Base-by-base conservation (phyloP, 1,140 invertebrate genomes). In the Maconellicoccus hirsutus region DNA sequence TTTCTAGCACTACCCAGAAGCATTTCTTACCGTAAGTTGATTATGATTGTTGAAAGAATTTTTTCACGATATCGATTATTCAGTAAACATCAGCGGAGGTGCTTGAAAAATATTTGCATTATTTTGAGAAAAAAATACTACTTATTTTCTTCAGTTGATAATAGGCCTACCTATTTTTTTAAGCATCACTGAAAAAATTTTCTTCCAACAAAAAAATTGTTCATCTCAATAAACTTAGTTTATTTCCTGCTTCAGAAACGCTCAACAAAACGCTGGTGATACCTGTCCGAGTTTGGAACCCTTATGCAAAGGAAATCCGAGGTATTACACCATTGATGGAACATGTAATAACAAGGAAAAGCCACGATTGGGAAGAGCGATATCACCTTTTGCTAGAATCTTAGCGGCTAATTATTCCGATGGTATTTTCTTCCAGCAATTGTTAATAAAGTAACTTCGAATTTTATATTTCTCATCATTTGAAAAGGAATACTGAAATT, bases 321-420 rank as follows among this genome's bases (percentile, higher is more conserved):
- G n/a, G n/a, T 52, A 52, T 52, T 66, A 66, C 25, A 72, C 85
- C 0, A 84, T 87, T 61, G 91, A 94, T 78, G 92, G 92, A 0
- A 86, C 88, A 0, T 95, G 92, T 77, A 95, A 94, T 77, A 93
- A 94, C 78, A 75, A 89, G 10, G 74, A 81, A 26, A 84, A 86
- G 75, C 87, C 90, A 0, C 81, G 80, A 0, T 86, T 86, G 82
- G 92, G 92, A 4, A 84, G 85, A 72, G 84, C 90, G 0, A 84
- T 85, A 70, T 88, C 86, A 0, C 83, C 85, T 42, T 86, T 94
- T 73, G 82, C 84, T 14, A 83, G 94, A 72, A 80, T 98, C 0
- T 75, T 94, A 10, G 86, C 87, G 12, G 85, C 92, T 0, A 87
- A 86, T 75, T 94, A 93, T 79, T 85, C 83, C 4, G 91, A 94